phyloP scores from a whole-genome alignment of 2,888 invertebrate species.

The Drosophila austrosaltans region DNA sequence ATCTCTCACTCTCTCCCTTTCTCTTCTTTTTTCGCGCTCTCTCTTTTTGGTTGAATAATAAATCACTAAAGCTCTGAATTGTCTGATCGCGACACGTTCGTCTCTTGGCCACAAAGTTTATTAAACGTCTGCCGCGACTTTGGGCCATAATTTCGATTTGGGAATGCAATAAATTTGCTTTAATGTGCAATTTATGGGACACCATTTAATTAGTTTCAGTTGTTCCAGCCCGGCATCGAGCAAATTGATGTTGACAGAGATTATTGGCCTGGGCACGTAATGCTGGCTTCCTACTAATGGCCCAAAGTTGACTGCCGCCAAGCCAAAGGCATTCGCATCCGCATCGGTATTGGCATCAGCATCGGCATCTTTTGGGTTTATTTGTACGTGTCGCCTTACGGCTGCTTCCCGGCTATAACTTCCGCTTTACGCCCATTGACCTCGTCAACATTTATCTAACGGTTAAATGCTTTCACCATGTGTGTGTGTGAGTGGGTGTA shows the following conservation, averaged over 20 bases:
- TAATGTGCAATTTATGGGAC: constrained; percentile 82
- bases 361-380: constrained; percentile 51
- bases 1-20: background rate
- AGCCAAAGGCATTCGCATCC: constrained; percentile 13
- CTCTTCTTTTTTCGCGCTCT: background rate
- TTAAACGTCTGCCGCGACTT: constrained; percentile 74
- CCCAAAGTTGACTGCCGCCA: constrained; percentile 56
- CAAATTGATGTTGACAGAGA: constrained; percentile 82
- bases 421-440: constrained; percentile 75
- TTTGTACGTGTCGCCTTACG: constrained; percentile 69
- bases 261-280: constrained; percentile 76
- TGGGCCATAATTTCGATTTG: constrained; percentile 77
- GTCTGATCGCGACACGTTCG: constrained; percentile 69
- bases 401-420: constrained; percentile 68
- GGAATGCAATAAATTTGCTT: constrained; percentile 80
- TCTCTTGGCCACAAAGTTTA: constrained; percentile 63
- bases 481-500: constrained; percentile 24
- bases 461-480: constrained; percentile 56
- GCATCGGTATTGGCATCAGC: background rate
- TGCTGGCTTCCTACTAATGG: constrained; percentile 61
- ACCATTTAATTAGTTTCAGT: constrained; percentile 82
- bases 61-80: constrained; percentile 65
- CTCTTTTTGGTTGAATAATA: constrained; percentile 38
- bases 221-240: constrained; percentile 48
- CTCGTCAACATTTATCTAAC: constrained; percentile 75